phyloP scores from a whole-genome alignment of 2,888 invertebrate genomes.

The Dioctria rufipes region DNA sequence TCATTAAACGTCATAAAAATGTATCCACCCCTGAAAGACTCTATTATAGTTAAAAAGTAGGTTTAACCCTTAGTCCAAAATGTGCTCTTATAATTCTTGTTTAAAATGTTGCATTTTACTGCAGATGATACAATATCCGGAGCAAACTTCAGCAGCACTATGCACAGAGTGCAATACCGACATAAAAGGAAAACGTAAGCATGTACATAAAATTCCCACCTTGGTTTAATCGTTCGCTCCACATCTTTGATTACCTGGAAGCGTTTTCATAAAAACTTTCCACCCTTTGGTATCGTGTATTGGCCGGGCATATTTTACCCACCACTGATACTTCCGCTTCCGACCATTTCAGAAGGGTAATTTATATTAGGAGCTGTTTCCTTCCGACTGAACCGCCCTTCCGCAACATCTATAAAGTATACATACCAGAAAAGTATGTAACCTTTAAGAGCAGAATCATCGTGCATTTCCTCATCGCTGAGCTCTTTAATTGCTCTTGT shows the following conservation, averaged over 20 bases:
- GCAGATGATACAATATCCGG: no score
- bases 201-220: constrained; percentile 19
- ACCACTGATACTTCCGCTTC: constrained; percentile 28
- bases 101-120: constrained; percentile 18
- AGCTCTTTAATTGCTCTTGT: constrained; percentile 69
- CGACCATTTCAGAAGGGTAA: not conserved
- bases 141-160: not conserved
- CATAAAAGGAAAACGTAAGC: not conserved
- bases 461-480: constrained; percentile 70
- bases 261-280: constrained; percentile 33
- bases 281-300: constrained; percentile 13
- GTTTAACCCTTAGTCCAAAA: no score
- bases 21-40: not conserved
- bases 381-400: not conserved
- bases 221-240: constrained; percentile 21
- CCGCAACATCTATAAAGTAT: no score
- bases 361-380: constrained; percentile 7
- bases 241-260: constrained; percentile 25
- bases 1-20: not conserved
- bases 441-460: constrained; percentile 69
- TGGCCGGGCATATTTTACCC: constrained; percentile 3
- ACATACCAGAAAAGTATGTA: constrained; percentile 70
- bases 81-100: not conserved
- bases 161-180: not conserved
- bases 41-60: not conserved